phyloP scores from a whole-genome alignment of 2,797 vertebrate genomes.

The Pitangus sulphuratus region DNA sequence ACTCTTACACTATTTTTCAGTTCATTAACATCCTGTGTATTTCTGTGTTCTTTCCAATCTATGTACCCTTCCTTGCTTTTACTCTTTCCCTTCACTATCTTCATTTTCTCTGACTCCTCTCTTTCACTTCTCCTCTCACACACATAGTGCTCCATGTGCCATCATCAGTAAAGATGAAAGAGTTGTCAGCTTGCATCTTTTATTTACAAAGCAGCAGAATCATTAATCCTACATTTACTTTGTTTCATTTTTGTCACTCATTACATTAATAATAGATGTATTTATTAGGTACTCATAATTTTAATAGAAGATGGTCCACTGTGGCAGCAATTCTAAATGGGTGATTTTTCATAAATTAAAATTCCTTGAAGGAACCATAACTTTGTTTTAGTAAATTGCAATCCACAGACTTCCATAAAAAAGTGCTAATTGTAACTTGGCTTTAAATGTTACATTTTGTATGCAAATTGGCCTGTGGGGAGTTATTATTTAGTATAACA shows the following conservation, averaged over 20 bases:
- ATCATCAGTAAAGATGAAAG: not conserved
- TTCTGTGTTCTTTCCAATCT: not conserved
- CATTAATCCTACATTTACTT: conserved; percentile 35
- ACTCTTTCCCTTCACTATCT: not conserved
- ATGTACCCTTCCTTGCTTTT: not conserved
- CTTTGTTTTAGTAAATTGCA: conserved; percentile 72
- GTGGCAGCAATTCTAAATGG: conserved; percentile 61
- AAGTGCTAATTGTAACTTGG: conserved; percentile 77
- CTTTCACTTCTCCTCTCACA: not conserved
- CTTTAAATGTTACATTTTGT: conserved; percentile 77
- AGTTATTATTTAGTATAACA: conserved; percentile 72
- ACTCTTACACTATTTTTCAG: not conserved
- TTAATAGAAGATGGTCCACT: conserved; percentile 52
- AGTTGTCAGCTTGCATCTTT: not conserved
- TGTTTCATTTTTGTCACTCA: conserved; percentile 7
- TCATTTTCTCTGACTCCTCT: not conserved
- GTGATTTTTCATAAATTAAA: conserved; percentile 75
- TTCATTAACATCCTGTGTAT: not conserved
- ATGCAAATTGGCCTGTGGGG: conserved; percentile 73
- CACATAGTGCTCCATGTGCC: not conserved
- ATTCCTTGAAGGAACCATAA: conserved; percentile 66
- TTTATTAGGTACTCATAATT: conserved; percentile 50
- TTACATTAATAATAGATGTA: conserved; percentile 37
- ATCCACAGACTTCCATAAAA: conserved; percentile 70
- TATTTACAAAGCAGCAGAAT: not conserved